phyloP scores from a whole-genome alignment of 2,888 invertebrate species.

The Allygus modestus region DNA sequence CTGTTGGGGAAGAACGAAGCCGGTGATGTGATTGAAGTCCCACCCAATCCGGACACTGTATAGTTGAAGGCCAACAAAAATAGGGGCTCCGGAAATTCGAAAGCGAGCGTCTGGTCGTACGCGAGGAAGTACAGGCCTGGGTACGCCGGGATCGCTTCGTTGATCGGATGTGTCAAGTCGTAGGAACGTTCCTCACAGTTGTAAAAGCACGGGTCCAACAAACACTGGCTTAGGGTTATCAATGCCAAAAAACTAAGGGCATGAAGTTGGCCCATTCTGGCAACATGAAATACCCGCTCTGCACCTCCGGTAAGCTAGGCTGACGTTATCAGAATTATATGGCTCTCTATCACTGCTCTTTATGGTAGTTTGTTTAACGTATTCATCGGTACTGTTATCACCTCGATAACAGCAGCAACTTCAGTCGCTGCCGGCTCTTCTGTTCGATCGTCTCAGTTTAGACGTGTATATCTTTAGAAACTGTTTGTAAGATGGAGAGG shows the following conservation, averaged over 20 bases:
- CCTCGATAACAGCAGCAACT: background rate
- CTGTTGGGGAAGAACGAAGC: conserved; percentile 49
- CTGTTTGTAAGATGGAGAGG: background rate
- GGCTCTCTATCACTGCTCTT: conserved; percentile 38
- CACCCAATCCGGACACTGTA: conserved; percentile 25
- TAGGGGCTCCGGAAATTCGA: conserved; percentile 41
- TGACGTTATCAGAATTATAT: conserved; percentile 57
- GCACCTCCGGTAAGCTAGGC: conserved; percentile 14
- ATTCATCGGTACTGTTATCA: conserved; percentile 15
- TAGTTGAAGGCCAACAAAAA: conserved; percentile 52
- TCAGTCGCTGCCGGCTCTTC: conserved; percentile 3
- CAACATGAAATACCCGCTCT: conserved; percentile 50
- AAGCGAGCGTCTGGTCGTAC: conserved; percentile 37
- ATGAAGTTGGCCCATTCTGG: conserved; percentile 29
- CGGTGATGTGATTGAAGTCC: conserved; percentile 29
- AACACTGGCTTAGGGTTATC: conserved; percentile 22
- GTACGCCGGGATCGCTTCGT: conserved; percentile 12
- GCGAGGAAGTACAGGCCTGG: conserved; percentile 41
- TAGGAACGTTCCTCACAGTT: conserved; percentile 43
- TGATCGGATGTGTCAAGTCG: conserved; percentile 34
- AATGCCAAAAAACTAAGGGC: conserved; percentile 49
- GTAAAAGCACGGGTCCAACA: conserved; percentile 43
- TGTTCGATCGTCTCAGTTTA: background rate
- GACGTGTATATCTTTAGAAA: background rate
- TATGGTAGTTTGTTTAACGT: conserved; percentile 50